Conservation (phyloP, 2,797 vertebrate species). For the Fistularia commersonii region DNA sequence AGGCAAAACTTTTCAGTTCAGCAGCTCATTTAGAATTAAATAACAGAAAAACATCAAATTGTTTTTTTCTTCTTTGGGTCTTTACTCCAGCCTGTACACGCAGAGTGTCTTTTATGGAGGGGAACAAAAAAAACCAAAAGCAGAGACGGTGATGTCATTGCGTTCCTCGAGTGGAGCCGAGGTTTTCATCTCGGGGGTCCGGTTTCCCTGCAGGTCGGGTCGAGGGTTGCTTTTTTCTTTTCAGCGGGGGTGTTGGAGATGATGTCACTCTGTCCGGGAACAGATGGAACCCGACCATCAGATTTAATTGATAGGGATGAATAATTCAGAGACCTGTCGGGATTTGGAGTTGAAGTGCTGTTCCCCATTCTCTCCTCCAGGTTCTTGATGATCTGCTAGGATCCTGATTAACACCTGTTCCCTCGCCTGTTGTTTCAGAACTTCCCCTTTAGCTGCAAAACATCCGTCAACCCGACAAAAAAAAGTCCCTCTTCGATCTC, state of each 20-base stretch:
- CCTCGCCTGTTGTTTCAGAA: too few species aligned
- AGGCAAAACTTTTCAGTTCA: too few species aligned
- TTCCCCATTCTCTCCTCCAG: too few species aligned
- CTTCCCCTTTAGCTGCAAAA: too few species aligned
- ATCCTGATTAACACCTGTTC: too few species aligned
- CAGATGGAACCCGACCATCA: slow-evolving; percentile 48
- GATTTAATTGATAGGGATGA: slow-evolving; percentile 25
- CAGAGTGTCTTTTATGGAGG: slow-evolving; percentile 16
- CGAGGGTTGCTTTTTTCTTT: slow-evolving; percentile 12
- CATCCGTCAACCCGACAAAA: too few species aligned
- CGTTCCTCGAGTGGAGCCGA: slow-evolving; percentile 7
- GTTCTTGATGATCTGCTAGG: too few species aligned
- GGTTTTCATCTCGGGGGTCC: slow-evolving; percentile 46
- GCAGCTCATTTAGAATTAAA: too few species aligned
- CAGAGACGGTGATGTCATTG: slow-evolving; percentile 56
- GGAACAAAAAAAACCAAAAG: slow-evolving; percentile 8
- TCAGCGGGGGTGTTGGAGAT: slow-evolving; percentile 35
- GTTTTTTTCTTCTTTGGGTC: too few species aligned
- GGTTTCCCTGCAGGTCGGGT: slow-evolving; percentile 57
- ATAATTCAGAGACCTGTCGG: slow-evolving; percentile 47
- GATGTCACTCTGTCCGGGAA: slow-evolving; percentile 50
- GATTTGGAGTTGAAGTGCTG: too few species aligned
- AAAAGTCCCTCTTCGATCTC: too few species aligned
- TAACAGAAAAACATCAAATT: too few species aligned
- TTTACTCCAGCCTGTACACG: slow-evolving; percentile 4